These are phyloP conservation scores for Pteria penguin DNA, from an alignment of 2,888 invertebrate species.

Conservation along the genomic window DNA sequence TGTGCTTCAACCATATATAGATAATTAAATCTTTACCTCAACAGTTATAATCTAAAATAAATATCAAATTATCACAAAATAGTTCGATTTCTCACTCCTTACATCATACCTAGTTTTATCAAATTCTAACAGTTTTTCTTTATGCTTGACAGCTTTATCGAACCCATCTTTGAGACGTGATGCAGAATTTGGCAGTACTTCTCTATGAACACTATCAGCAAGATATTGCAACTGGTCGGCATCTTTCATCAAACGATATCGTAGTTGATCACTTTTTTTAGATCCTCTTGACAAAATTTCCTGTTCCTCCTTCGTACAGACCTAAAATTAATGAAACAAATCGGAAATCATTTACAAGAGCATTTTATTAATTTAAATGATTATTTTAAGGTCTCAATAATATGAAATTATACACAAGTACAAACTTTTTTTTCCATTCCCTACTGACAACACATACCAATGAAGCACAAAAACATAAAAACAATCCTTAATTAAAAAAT, in stretches of 20 bases:
- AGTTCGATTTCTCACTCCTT: background rate
- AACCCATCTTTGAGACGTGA: conserved; percentile 81
- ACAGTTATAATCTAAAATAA: no score
- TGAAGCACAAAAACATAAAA: no score
- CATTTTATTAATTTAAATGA: background rate
- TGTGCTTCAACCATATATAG: no score
- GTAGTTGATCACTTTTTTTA: conserved; percentile 85
- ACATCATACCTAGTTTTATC: conserved; percentile 92
- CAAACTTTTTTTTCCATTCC: background rate
- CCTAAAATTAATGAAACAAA: conserved; percentile 81
- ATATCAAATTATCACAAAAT: no score
- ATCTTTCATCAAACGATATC: conserved; percentile 84
- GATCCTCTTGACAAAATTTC: conserved; percentile 85
- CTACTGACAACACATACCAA: no score
- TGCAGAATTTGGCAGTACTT: conserved; percentile 44
- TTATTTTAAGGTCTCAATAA: no score
- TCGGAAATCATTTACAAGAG: background rate
- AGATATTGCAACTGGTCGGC: conserved; percentile 38
- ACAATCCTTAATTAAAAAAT: no score
- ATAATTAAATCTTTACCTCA: no score
- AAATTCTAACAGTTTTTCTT: conserved; percentile 90
- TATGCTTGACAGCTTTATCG: conserved; percentile 88
- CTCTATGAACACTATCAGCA: conserved; percentile 34
- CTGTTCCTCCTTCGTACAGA: conserved; percentile 87
- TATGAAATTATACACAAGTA: background rate